A percentile compares a stretch with the other conserved stretches of the same genome.
Evolutionary conservation across 35 echinoderm and acorn worm genomes (phyloP).

Genomic region (Lytechinus pictus): DNA sequence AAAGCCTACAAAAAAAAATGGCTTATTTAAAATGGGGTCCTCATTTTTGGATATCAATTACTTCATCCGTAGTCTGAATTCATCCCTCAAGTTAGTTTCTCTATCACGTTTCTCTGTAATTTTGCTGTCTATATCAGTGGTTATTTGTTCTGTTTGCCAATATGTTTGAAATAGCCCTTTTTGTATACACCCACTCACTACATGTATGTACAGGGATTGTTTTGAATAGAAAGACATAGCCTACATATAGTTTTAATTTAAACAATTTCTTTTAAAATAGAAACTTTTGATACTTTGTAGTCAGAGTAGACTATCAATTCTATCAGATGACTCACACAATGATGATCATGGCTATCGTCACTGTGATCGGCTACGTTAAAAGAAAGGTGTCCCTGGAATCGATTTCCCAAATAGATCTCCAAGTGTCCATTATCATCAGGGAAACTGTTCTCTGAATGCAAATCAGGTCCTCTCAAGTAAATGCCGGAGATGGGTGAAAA

Average conservation of each 20-base stretch:
- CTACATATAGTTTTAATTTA: too few relatives aligned
- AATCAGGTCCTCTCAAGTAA: not conserved
- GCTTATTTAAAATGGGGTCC: too few relatives aligned
- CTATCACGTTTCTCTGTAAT: too few relatives aligned
- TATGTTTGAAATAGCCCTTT: too few relatives aligned
- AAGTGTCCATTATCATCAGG: not conserved
- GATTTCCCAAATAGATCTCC: conserved; percentile 5
- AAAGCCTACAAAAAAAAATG: too few relatives aligned
- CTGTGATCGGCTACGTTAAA: not conserved
- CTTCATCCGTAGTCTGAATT: not conserved
- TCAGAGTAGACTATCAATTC: not conserved
- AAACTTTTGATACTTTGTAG: not conserved
- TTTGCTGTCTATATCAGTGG: too few relatives aligned
- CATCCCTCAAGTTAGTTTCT: not conserved
- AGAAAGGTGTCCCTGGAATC: not conserved
- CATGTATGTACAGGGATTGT: too few relatives aligned
- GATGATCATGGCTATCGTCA: not conserved
- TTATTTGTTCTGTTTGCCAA: too few relatives aligned
- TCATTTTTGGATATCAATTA: too few relatives aligned
- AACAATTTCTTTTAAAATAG: too few relatives aligned
- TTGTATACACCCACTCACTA: too few relatives aligned
- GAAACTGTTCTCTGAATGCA: not conserved
- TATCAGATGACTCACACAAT: not conserved
- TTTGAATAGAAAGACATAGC: too few relatives aligned
- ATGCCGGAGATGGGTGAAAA: not conserved